phyloP scores from a whole-genome alignment of 1,140 invertebrate species.

The Lithobius niger region DNA sequence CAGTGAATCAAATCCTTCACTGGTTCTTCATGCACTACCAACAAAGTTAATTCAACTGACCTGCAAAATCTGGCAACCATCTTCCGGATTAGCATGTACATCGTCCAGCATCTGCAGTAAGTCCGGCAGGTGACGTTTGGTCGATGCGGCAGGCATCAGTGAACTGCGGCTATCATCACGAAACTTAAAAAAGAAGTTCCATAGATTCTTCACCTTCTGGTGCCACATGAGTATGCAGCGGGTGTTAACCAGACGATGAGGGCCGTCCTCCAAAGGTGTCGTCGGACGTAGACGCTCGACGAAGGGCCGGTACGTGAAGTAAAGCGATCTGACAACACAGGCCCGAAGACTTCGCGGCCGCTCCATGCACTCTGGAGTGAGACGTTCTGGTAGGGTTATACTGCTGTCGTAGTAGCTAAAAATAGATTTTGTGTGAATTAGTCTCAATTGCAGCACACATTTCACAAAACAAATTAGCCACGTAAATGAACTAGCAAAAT shows the following conservation, averaged over 20 bases:
- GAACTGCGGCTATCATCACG: neutral
- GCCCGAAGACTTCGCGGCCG: conserved; percentile 40
- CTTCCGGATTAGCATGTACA: conserved; percentile 45
- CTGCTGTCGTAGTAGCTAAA: conserved; percentile 31
- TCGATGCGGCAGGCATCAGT: conserved; percentile 6
- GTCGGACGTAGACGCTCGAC: conserved; percentile 24
- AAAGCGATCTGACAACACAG: conserved; percentile 45
- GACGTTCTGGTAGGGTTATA: conserved; percentile 34
- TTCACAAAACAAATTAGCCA: too few relatives aligned
- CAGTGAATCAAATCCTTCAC: too few relatives aligned
- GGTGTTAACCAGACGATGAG: conserved; percentile 38
- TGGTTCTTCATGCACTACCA: too few relatives aligned
- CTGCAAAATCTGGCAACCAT: conserved; percentile 44
- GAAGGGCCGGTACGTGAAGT: conserved; percentile 42
- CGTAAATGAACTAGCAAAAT: too few relatives aligned
- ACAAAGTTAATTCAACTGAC: too few relatives aligned
- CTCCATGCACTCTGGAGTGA: conserved; percentile 41
- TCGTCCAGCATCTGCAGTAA: conserved; percentile 36
- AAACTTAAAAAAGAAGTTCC: conserved; percentile 45
- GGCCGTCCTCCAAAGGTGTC: conserved; percentile 31
- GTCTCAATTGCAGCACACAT: too few relatives aligned
- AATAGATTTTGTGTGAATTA: too few relatives aligned
- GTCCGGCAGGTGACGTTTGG: conserved; percentile 24
- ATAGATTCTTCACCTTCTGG: conserved; percentile 35
- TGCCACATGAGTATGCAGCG: conserved; percentile 47